Base-by-base conservation (phyloP, 2,888 invertebrate species). In the Allophyes oxyacanthae region DNA sequence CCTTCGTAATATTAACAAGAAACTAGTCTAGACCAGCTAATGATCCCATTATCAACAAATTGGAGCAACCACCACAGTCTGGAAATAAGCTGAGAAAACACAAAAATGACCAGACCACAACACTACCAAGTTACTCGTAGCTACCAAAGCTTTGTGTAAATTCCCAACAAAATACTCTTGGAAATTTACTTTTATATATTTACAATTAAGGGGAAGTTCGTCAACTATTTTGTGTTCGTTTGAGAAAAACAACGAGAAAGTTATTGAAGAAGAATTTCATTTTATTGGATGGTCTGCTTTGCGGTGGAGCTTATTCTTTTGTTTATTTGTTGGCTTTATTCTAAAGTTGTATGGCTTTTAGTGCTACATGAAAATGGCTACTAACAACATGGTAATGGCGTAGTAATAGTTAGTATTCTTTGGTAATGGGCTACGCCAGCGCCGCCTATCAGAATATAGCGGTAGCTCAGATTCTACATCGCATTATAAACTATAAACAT, bases 201-300 rank as follows among this genome's bases (percentile, higher is more conserved):
- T 64, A 73, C 67, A 75, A 76, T 73, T 56, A 71, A 70, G 59
- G 52, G 40, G 59, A 67, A 75, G 61, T 75, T 75, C 45, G 10
- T 64, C 45, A 73, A 76, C 76, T 75, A 76, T 75, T 75, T 70
- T 34, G 49, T 37, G 49, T 69, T 57, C 57, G 67, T 73, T 76
- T 73, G 63, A 63, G 73, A 73, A 76, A 73, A 76, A 75, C 63
- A 75, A 75, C 43, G 41, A 50, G 57, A 60, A 55, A 64, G 58
- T 64, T 54, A 56, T 61, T 44, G 41, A 43, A 52, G 52, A 68
- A 60, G 57, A 64, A 65, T 73, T 68, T 38, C 33, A 60, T 71
- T 65, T 59, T 68, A 57, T 66, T 62, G 38, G 40, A 62, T 34
- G 49, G 11, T 57, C 15, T 46, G 34, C 45, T 60, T 66, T 61